A percentile compares a stretch with the other conserved stretches of the same genome.
These are phyloP conservation scores for Tapirus indicus DNA, from an alignment of 2,797 vertebrate species.

Conservation along the genomic window DNA sequence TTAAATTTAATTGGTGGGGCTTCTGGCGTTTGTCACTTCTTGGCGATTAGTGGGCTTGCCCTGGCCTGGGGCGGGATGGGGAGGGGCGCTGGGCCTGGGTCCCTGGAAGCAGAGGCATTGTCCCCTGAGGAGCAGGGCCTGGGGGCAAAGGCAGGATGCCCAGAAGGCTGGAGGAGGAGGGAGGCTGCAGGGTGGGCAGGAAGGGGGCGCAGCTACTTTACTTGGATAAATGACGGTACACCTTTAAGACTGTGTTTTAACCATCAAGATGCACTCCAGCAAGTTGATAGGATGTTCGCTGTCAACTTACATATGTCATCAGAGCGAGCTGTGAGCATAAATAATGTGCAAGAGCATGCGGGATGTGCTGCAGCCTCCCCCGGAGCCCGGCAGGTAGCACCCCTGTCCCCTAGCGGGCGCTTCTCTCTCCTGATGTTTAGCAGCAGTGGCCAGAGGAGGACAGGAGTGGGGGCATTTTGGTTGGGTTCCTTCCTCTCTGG, in stretches of 20 bases:
- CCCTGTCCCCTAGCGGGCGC: neutral
- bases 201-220: slow-evolving; percentile 73
- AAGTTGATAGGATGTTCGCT: slow-evolving; percentile 84
- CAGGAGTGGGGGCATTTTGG: neutral
- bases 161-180: neutral
- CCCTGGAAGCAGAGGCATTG: neutral
- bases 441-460: neutral
- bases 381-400: neutral
- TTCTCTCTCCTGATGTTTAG: neutral
- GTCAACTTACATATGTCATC: slow-evolving; percentile 85
- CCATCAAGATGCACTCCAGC: slow-evolving; percentile 86
- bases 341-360: slow-evolving; percentile 53
- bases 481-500: neutral
- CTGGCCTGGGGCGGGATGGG: slow-evolving; percentile 58
- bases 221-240: slow-evolving; percentile 84
- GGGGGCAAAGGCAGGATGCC: neutral
- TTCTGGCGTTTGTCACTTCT: slow-evolving; percentile 86
- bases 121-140: neutral
- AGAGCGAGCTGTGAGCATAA: slow-evolving; percentile 75
- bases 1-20: slow-evolving; percentile 87
- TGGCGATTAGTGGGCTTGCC: slow-evolving; percentile 82
- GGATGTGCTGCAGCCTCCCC: neutral
- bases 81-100: neutral
- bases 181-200: neutral
- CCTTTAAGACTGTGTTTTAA: slow-evolving; percentile 86